These are phyloP conservation scores for Stichopus chloronotus DNA, from an alignment of 35 echinoderm and acorn worm genomes.

Conservation along the genomic window DNA sequence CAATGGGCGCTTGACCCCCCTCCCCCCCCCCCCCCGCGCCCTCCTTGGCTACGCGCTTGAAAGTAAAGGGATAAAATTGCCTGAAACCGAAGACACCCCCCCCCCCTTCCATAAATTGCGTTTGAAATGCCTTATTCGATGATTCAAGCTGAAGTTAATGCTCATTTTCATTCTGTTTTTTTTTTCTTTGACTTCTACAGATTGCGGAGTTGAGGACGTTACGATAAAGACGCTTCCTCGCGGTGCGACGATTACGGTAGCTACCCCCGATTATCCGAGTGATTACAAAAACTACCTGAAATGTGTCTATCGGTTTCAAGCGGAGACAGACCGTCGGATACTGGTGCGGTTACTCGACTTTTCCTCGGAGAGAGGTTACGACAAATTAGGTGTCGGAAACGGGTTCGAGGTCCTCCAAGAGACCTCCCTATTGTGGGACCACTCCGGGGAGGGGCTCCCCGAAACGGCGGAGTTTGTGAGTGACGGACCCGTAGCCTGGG, in stretches of 20 bases:
- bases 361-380: conserved; percentile 34
- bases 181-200: background rate
- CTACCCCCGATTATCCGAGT: conserved; percentile 32
- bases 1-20: too few relatives aligned
- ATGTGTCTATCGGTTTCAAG: conserved; percentile 46
- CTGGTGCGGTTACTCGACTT: conserved; percentile 29
- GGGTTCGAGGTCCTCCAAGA: background rate
- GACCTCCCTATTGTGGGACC: conserved; percentile 12
- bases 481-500: background rate
- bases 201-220: conserved; percentile 27
- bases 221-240: background rate
- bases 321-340: background rate
- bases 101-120: too few relatives aligned
- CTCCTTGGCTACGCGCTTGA: too few relatives aligned
- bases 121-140: too few relatives aligned
- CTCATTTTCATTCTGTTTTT: background rate
- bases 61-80: too few relatives aligned
- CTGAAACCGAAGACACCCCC: too few relatives aligned
- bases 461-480: background rate
- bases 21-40: too few relatives aligned
- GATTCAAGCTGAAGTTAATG: background rate
- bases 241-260: background rate
- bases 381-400: background rate
- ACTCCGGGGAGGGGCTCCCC: background rate
- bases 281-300: conserved; percentile 1